A percentile compares a stretch with the other conserved stretches of the same genome.
Evolutionary conservation across 2,888 invertebrate genomes (phyloP).

Genomic region (Ceramica pisi): DNA sequence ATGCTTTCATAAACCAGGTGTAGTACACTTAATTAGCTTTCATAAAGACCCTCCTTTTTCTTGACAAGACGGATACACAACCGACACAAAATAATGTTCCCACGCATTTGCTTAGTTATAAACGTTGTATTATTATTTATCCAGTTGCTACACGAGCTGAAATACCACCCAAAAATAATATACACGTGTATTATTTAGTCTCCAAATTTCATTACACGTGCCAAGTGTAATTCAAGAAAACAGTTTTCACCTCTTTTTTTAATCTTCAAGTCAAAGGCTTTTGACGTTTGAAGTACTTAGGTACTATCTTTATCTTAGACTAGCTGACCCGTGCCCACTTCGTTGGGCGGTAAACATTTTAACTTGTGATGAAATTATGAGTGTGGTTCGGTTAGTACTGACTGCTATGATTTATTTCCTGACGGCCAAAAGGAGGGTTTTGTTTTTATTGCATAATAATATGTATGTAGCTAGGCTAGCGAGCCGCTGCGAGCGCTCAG

Average conservation of each 20-base stretch:
- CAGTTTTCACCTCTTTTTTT: neutral
- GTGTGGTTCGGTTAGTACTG: no score
- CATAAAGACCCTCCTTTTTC: neutral
- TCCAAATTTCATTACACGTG: constrained; percentile 12
- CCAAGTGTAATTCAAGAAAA: constrained; percentile 26
- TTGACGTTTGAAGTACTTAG: constrained; percentile 3
- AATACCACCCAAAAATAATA: neutral
- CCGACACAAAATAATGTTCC: constrained; percentile 1
- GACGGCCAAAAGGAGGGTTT: no score
- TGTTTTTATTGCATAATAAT: no score
- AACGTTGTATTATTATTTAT: constrained; percentile 18
- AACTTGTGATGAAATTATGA: no score
- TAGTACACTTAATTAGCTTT: neutral
- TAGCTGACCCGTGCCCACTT: no score
- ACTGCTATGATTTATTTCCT: no score
- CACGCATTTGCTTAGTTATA: neutral
- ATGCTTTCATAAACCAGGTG: neutral
- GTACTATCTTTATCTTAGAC: no score
- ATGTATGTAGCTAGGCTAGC: no score
- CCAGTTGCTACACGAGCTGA: constrained; percentile 2
- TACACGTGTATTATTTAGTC: neutral
- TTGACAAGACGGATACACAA: neutral
- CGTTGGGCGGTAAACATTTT: no score
- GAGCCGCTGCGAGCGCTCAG: no score
- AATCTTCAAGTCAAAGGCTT: constrained; percentile 14